Base-by-base conservation (phyloP, 2,888 invertebrate genomes). In the Acanthosepion esculentum region DNA sequence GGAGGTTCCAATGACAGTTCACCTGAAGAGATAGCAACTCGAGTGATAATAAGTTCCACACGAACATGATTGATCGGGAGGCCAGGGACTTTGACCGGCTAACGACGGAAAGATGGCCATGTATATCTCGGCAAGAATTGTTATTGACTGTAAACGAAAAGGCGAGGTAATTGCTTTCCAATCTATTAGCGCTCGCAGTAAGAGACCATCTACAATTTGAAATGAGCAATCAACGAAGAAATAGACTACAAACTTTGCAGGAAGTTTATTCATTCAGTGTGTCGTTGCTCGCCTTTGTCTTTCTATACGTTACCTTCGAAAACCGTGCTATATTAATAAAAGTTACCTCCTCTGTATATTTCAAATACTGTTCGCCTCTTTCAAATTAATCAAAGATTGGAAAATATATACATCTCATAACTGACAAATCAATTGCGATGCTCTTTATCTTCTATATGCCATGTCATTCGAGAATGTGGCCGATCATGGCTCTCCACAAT, bases 31-130 rank as follows among this genome's bases (percentile, higher is more conserved):
- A n/a, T 78, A 78, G n/a, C 78, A 12, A 33, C n/a, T 78, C n/a
- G 10, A 78, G 78, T 33, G 78, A 33, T 78, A 78, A 78, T 78
- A n/a, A 78, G 78, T 78, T 78, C 33, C 78, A 78, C 12, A 33
- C n/a, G n/a, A 33, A 78, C n/a, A 78, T 78, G 78, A 78, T 78
- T 78, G 78, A 78, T 78, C 78, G 78, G 18, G n/a, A 78, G n/a
- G 78, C 78, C 33, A 78, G 78, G 78, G 78, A 78, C n/a, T 78
- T 78, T 78, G 78, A n/a, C 78, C n/a, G n/a, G n/a, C n/a, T 78
- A 78, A 78, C 78, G n/a, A 78, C 18, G n/a, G 78, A 33, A 78
- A 78, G 78, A 78, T 33, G 12, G 1, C 78, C 33, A 1, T 12
- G 78, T 78, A n/a, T n/a, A n/a, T 78, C n/a, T 78, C n/a, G 33